Evolutionary conservation across 2,797 vertebrate species (phyloP), one percentile per base, ranked within the genome.

Genomic region (Sitta carolinensis): DNA sequence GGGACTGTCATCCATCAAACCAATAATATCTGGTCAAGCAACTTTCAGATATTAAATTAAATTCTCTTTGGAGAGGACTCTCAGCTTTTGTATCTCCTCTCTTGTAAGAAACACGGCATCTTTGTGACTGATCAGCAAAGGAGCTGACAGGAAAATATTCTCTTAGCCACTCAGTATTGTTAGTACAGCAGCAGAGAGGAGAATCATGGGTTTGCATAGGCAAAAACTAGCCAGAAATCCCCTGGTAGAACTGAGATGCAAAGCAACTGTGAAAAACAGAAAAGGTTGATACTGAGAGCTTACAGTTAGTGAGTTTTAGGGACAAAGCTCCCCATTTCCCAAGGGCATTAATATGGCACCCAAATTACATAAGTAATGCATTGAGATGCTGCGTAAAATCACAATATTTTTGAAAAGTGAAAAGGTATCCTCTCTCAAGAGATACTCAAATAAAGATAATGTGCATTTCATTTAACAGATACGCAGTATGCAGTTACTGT

Each of bases 21-120:
- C 91, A 94, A 82, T 73, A 93, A 94, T 91, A 94, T 74, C 54
- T 91, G 69, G 91, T 91, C 92, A 96, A 95, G 76, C 67, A 95
- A 96, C 78, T 95, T 95, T 73, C 80, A 92, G 74, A 63, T 3
- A 2, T 88, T 88, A 94, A 95, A 95, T 88, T 93, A 89, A 73
- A 79, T 64, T 91, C 59, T 85, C 75, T 91, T 95, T 84, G 51
- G 77, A 92, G 61, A 76, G 68, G 61, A 95, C 67, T 85, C 72
- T 73, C 84, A 58, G 64, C 61, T 96, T 93, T 96, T 93, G 51
- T 74, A 85, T 87, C 84, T 83, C 82, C 32, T 73, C 42, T 93
- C 42, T 76, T 45, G 13, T 34, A 86, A 83, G 58, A 94, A 92
- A 90, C 52, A 81, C 0, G 0, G 74, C 62, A 85, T 58, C 54